Base-by-base conservation (phyloP, 2,113 vertebrate species). In the Myiopsitta monachus region DNA sequence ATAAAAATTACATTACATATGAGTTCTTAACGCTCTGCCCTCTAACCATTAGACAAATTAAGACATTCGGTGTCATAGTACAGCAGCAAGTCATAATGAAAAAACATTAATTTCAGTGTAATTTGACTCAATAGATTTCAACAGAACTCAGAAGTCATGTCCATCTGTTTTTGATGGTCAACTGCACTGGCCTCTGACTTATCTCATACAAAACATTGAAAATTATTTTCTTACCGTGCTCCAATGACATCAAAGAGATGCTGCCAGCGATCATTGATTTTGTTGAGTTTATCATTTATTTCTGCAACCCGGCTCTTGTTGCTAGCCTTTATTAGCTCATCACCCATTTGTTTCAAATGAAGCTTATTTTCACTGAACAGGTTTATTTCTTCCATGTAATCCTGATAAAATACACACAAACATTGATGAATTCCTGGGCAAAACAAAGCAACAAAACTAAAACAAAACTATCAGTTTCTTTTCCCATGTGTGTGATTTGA, bases 311-410 rank as follows among this genome's bases (percentile, higher is more conserved):
- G 97, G 10, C 98, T 98, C 91, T 97, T 98, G 97, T 98, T 99
- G 98, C 98, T 99, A 88, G 99, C 98, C 26, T 97, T 98, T 88
- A 99, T 99, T 44, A 99, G 95, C 63, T 99, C 98, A 18, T 99
- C 98, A 0, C 99, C 99, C 84, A 99, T 98, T 92, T 99, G 98
- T 95, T 99, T 99, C 87, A 99, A 96, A 38, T 98, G 98, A 18
- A 98, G 98, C 95, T 99, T 99, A 89, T 99, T 99, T 96, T 99
- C 99, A 84, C 98, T 99, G 91, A 99, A 99, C 52, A 99, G 89
- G 96, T 99, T 99, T 87, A 99, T 99, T 97, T 99, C 99, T 94
- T 99, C 99, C 99, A 99, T 99, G 87, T 98, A 99, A 92, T 99
- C 99, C 99, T 99, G 89, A 46, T 18, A 91, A 74, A 73, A 96